A percentile compares a stretch with the other conserved stretches of the same genome.
Evolutionary conservation across 1,140 invertebrate species (phyloP).

Genomic region (Eriocheir sinensis): DNA sequence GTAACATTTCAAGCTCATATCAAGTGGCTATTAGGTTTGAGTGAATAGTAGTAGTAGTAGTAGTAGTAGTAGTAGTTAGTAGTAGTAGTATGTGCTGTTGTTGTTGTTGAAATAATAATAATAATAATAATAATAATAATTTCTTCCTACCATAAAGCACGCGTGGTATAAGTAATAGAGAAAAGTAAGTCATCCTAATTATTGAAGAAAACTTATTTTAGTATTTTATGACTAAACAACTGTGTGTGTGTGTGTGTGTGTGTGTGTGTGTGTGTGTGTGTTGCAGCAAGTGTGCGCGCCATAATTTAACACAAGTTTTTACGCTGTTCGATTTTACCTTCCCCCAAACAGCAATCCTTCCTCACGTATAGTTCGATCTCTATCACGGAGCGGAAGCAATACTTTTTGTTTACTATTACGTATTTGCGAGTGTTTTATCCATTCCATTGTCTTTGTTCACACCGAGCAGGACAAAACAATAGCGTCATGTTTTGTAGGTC

Average conservation of each 20-base stretch:
- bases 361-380: not conserved
- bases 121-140: too few species aligned
- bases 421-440: not conserved
- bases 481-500: not conserved
- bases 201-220: too few species aligned
- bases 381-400: not conserved
- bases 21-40: too few species aligned
- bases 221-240: too few species aligned
- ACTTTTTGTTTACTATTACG: not conserved
- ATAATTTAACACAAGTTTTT: not conserved
- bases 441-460: not conserved
- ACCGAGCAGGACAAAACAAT: not conserved
- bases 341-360: not conserved
- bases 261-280: slow-evolving; percentile 19
- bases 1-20: too few species aligned
- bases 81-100: too few species aligned
- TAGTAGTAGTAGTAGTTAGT: too few species aligned
- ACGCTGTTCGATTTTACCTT: not conserved
- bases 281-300: not conserved
- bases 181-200: too few species aligned
- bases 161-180: too few species aligned
- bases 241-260: slow-evolving; percentile 3
- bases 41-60: too few species aligned
- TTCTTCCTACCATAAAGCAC: too few species aligned
- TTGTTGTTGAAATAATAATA: too few species aligned